phyloP scores from a whole-genome alignment of 2,888 invertebrate genomes.

The Pherbina coryleti region DNA sequence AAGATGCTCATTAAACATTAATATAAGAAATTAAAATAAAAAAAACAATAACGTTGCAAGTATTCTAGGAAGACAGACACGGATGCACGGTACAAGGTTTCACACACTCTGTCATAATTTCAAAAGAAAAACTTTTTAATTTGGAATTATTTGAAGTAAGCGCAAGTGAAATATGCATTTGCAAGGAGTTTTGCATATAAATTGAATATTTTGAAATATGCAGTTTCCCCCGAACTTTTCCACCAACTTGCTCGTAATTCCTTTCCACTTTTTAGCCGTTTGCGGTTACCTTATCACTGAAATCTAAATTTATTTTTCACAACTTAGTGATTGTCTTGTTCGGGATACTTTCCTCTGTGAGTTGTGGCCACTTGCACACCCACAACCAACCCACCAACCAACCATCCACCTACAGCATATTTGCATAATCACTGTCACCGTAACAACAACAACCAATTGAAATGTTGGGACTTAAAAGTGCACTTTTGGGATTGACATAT shows the following conservation, averaged over 20 bases:
- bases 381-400: not conserved
- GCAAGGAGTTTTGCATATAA: slow-evolving; percentile 31
- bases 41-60: too few relatives aligned
- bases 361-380: not conserved
- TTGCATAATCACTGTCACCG: slow-evolving; percentile 35
- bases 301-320: slow-evolving; percentile 20
- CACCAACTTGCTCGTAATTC: not conserved
- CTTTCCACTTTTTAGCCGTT: not conserved
- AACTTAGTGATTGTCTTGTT: not conserved
- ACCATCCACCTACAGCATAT: slow-evolving; percentile 1
- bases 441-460: slow-evolving; percentile 27
- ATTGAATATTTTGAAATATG: slow-evolving; percentile 30
- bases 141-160: slow-evolving; percentile 11
- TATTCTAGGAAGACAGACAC: too few relatives aligned
- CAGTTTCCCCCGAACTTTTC: slow-evolving; percentile 11
- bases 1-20: slow-evolving; percentile 26
- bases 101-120: slow-evolving; percentile 10
- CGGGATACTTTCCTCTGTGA: not conserved
- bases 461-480: slow-evolving; percentile 22
- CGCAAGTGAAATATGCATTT: slow-evolving; percentile 25
- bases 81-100: too few relatives aligned
- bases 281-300: not conserved
- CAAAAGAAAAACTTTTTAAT: slow-evolving; percentile 21
- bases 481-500: slow-evolving; percentile 69
- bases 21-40: too few relatives aligned